phyloP scores from a whole-genome alignment of 1,140 invertebrate species.

The Probaryconus sp. region DNA sequence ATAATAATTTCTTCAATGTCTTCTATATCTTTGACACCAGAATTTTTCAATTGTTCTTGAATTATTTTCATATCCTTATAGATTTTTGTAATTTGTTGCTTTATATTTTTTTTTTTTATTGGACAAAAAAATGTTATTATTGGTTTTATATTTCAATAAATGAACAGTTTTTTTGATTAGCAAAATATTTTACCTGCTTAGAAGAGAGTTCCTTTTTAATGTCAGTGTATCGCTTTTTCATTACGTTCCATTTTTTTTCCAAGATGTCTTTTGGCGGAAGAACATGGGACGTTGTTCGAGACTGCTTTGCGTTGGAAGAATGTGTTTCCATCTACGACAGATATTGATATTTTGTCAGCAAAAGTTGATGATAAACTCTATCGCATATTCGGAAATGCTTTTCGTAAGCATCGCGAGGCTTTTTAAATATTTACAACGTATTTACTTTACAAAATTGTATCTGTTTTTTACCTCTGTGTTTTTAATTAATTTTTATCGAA shows the following conservation, averaged over 20 bases:
- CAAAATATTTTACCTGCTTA: constrained; percentile 10
- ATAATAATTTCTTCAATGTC: constrained; percentile 27
- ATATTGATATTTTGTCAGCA: constrained; percentile 25
- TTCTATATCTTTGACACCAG: constrained; percentile 12
- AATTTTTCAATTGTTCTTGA: constrained; percentile 23
- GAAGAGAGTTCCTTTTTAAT: constrained; percentile 2
- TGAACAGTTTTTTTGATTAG: no score
- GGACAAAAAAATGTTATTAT: background rate
- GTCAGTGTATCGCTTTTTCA: constrained; percentile 18
- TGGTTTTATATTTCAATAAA: no score
- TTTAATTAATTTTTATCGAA: no score
- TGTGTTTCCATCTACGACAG: constrained; percentile 32
- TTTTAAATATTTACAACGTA: background rate
- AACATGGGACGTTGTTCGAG: background rate
- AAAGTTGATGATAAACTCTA: constrained; percentile 26
- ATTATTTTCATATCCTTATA: constrained; percentile 26
- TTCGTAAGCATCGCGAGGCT: constrained; percentile 6
- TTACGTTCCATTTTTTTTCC: constrained; percentile 7
- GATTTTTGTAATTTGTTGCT: constrained; percentile 9
- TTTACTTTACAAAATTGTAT: no score
- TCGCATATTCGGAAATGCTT: constrained; percentile 1
- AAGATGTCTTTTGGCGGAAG: constrained; percentile 13
- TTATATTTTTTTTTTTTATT: constrained; percentile 1
- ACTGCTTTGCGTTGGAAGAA: no score
- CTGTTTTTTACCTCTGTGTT: no score